Evolutionary conservation across 2,888 invertebrate species (phyloP), one percentile per base, ranked within the genome.

Genomic region (Pherbina coryleti): DNA sequence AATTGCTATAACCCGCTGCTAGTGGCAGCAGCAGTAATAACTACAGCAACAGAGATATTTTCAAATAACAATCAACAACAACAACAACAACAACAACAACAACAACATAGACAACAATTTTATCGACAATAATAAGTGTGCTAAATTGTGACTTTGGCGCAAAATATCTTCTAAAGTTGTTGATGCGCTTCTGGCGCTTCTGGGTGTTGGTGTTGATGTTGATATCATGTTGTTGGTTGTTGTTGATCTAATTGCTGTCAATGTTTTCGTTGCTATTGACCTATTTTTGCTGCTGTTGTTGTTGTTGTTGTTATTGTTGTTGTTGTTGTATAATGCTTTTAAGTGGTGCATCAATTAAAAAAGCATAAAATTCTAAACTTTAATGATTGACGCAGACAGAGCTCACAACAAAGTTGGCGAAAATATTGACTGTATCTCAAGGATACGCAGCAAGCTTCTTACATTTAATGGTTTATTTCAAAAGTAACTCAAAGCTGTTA

Each of bases 181-280:
- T 62, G 62, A 62, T 25, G 62, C 28, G 17, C 5, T 67, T 34
- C 19, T 37, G 34, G n/a, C n/a, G n/a, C n/a, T 28, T 17, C 19
- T 49, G 17, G 37, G 4, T 49, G 44, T 2, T 25, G 31, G n/a
- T 64, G 67, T 34, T 70, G 28, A 1, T 17, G 3, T 53, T 37
- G 66, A 7, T 62, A 34, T 8, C n/a, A 14, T 19, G 7, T n/a
- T 66, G 31, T 31, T 66, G 66, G n/a, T 37, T 34, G 14, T 31
- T 53, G 53, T 53, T 70, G 53, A 28, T 70, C 25, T 31, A 70
- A 31, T 49, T 51, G 51, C 28, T 51, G 51, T 31, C 28, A 28
- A 8, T 70, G 70, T 34, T 53, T 49, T 31, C 51, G 34, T 34
- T 70, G 66, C 66, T n/a, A 66, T 66, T 66, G 66, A 66, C 66